These are phyloP conservation scores for Spilogale gracilis DNA, from an alignment of 2,113 vertebrate species.

Conservation along the genomic window DNA sequence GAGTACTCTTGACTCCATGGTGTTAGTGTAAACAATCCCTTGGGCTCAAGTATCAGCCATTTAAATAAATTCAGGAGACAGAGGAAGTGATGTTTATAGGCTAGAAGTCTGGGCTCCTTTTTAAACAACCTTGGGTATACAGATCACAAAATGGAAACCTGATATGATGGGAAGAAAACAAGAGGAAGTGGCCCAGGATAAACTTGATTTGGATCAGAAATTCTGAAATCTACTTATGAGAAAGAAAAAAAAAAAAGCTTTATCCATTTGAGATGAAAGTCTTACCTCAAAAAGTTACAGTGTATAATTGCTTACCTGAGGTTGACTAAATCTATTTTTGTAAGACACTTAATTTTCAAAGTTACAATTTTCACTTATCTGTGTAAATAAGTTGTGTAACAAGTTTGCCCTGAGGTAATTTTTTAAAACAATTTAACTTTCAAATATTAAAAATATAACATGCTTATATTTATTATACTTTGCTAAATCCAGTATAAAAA, in stretches of 20 bases:
- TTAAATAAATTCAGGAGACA: conserved; percentile 90
- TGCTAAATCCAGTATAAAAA: not conserved
- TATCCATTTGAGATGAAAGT: not conserved
- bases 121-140: conserved; percentile 87
- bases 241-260: conserved; percentile 47
- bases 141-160: conserved; percentile 87
- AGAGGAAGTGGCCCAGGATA: conserved; percentile 84
- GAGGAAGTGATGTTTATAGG: conserved; percentile 88
- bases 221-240: conserved; percentile 61
- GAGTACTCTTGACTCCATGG: conserved; percentile 87
- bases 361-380: conserved; percentile 17
- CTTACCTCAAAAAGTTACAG: not conserved
- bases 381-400: not conserved
- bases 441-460: not conserved
- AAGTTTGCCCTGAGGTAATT: not conserved
- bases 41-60: conserved; percentile 88
- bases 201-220: conserved; percentile 80
- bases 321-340: not conserved
- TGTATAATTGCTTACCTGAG: not conserved
- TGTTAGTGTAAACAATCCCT: conserved; percentile 89
- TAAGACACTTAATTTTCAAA: conserved; percentile 47
- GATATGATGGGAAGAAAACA: conserved; percentile 86
- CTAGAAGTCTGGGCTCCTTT: conserved; percentile 85
- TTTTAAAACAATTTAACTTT: conserved; percentile 36
- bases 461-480: conserved; percentile 24